These are phyloP conservation scores for Pantala flavescens DNA, from an alignment of 1,140 invertebrate species.

Conservation along the genomic window DNA sequence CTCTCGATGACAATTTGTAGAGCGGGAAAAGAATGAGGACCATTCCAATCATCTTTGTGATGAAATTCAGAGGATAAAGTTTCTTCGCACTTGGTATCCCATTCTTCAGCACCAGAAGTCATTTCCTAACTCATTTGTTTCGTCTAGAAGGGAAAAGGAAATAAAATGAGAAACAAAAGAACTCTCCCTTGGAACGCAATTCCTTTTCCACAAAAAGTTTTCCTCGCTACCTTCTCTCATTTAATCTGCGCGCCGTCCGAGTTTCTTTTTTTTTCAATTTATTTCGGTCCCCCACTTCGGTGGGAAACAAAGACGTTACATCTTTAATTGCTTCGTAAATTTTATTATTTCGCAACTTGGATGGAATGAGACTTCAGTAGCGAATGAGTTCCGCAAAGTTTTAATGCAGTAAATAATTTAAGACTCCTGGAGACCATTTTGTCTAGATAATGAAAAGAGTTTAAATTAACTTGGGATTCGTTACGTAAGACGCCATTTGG, in stretches of 20 bases:
- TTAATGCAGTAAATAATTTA: not conserved
- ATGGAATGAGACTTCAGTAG: no score
- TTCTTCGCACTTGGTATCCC: not conserved
- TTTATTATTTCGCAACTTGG: not conserved
- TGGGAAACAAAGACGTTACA: not conserved
- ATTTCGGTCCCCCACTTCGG: not conserved
- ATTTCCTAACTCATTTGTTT: constrained; percentile 8
- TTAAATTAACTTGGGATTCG: not conserved
- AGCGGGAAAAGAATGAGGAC: no score
- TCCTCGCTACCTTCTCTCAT: not conserved
- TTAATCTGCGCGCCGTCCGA: not conserved
- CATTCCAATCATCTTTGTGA: no score
- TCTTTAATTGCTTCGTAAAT: constrained; percentile 3
- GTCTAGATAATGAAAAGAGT: not conserved
- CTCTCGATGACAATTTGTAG: no score
- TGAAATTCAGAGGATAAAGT: not conserved
- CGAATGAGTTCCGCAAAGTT: not conserved
- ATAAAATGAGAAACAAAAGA: not conserved
- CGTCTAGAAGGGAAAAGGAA: not conserved
- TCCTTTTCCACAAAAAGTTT: not conserved
- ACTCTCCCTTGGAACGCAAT: not conserved
- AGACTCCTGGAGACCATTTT: not conserved
- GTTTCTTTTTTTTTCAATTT: not conserved
- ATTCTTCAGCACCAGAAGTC: not conserved
- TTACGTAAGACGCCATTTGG: not conserved